Percentiles rank a stretch among this genome's conserved stretches.
Evolutionary conservation across 2,113 vertebrate genomes (phyloP).

Genomic region (Petaurus breviceps): DNA sequence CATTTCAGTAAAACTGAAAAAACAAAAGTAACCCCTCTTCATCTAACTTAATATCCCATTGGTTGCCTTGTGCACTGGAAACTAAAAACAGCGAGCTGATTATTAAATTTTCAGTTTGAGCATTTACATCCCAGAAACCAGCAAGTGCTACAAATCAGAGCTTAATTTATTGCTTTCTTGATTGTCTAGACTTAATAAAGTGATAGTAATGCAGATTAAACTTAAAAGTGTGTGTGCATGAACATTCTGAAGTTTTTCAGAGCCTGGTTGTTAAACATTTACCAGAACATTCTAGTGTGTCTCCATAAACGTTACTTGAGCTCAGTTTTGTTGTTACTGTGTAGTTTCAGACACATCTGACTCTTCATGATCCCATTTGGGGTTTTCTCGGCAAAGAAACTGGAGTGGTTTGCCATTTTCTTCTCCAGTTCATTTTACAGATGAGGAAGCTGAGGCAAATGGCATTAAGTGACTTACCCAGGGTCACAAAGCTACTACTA

Average conservation of each 20-base stretch:
- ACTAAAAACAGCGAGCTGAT: background rate
- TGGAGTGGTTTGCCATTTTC: no score
- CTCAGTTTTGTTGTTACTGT: background rate
- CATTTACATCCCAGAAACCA: background rate
- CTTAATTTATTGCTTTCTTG: background rate
- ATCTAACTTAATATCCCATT: background rate
- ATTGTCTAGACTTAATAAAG: background rate
- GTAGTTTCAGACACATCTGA: no score
- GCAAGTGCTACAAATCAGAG: background rate
- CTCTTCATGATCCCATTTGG: background rate
- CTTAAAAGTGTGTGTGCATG: background rate
- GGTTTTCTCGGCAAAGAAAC: no score
- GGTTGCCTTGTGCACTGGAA: background rate
- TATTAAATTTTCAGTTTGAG: background rate
- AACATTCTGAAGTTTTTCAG: background rate
- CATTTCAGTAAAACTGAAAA: background rate
- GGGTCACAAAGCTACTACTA: no score
- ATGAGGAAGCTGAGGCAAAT: no score
- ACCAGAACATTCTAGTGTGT: background rate
- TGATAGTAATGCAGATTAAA: background rate
- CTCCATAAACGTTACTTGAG: background rate
- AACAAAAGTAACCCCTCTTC: background rate
- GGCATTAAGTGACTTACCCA: no score
- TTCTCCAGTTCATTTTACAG: no score
- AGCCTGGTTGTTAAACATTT: background rate